phyloP scores from a whole-genome alignment of 2,888 invertebrate species.

The Sesia apiformis region DNA sequence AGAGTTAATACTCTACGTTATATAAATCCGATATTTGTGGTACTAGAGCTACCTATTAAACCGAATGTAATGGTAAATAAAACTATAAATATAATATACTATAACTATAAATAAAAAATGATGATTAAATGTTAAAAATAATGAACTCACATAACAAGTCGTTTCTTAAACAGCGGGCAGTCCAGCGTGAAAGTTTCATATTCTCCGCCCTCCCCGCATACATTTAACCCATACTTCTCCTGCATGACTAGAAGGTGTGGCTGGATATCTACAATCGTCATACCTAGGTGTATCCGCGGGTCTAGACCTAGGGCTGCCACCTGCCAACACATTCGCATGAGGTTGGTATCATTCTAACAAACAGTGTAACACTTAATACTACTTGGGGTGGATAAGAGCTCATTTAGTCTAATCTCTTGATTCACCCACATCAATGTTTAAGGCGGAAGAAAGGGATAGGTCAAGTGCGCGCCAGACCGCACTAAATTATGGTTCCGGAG shows the following conservation, averaged over 20 bases:
- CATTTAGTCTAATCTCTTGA: no score
- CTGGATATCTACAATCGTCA: constrained; percentile 88
- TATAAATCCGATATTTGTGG: no score
- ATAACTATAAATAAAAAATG: neutral
- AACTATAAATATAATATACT: neutral
- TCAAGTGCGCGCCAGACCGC: no score
- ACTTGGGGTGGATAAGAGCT: no score
- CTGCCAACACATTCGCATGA: constrained; percentile 15
- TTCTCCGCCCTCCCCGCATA: constrained; percentile 99
- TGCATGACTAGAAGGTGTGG: constrained; percentile 91
- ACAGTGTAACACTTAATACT: no score
- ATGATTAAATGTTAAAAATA: no score
- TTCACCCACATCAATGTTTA: no score
- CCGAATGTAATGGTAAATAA: neutral
- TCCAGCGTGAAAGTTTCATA: constrained; percentile 98
- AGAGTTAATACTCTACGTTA: no score
- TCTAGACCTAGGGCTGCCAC: constrained; percentile 92
- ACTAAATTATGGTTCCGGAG: no score
- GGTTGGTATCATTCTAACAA: no score
- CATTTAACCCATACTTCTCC: constrained; percentile 94
- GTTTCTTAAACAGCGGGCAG: constrained; percentile 95
- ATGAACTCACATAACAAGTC: constrained; percentile 88
- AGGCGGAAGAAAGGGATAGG: no score
- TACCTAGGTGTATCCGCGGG: constrained; percentile 89
- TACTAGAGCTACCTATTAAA: no score